Conservation (phyloP, 2,888 invertebrate species). For the Latheticus oryzae region DNA sequence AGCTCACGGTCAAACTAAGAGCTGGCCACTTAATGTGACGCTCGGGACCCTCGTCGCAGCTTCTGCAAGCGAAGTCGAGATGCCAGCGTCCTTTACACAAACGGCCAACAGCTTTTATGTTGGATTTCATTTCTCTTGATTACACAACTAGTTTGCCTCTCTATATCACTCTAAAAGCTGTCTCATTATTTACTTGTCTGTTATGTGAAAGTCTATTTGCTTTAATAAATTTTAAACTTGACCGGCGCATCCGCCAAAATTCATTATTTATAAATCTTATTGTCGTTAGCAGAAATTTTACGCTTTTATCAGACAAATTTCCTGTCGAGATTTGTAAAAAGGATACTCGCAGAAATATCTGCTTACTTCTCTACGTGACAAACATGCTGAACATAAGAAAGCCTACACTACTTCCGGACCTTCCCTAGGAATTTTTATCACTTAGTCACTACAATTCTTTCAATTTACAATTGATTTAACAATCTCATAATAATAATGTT, state of each 20-base stretch:
- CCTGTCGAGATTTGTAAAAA: conserved; percentile 11
- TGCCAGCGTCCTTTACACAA: conserved; percentile 41
- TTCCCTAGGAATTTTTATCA: conserved; percentile 56
- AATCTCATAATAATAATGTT: too few species aligned
- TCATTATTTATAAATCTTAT: conserved; percentile 1
- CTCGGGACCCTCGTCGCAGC: conserved; percentile 63
- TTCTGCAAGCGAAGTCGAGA: conserved; percentile 42
- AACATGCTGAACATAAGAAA: conserved; percentile 62
- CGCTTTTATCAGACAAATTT: background rate
- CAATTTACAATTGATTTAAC: too few species aligned
- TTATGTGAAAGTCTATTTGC: background rate
- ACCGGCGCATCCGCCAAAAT: conserved; percentile 33
- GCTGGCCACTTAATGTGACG: conserved; percentile 67
- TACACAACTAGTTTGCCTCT: conserved; percentile 3
- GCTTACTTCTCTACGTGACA: conserved; percentile 59
- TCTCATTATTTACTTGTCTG: background rate
- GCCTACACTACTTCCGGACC: conserved; percentile 55
- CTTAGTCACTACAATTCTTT: too few species aligned
- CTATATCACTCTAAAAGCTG: conserved; percentile 3
- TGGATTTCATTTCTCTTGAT: conserved; percentile 33
- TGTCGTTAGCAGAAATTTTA: background rate
- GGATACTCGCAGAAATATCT: conserved; percentile 43
- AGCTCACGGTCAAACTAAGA: conserved; percentile 67
- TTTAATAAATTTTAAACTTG: background rate
- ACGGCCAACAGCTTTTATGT: conserved; percentile 41